These are phyloP conservation scores for Macrophya annulata DNA, from an alignment of 2,888 invertebrate genomes.

Conservation along the genomic window DNA sequence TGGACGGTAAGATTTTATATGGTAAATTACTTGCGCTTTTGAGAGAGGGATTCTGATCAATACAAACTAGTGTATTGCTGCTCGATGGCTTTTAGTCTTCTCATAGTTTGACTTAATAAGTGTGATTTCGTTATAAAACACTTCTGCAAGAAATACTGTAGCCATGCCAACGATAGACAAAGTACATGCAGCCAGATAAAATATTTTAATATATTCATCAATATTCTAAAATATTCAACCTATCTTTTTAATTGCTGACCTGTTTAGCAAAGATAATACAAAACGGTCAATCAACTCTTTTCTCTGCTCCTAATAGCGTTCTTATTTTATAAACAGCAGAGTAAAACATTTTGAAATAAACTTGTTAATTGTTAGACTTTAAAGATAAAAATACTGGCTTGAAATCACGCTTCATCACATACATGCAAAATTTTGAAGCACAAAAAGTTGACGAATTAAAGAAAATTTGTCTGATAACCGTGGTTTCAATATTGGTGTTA, in stretches of 20 bases:
- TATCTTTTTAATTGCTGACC: constrained; percentile 51
- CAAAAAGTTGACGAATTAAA: not conserved
- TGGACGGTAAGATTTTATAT: not conserved
- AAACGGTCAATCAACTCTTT: constrained; percentile 28
- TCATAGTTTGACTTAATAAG: not conserved
- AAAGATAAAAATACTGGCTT: not conserved
- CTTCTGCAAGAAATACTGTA: not conserved
- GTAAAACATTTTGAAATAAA: not conserved
- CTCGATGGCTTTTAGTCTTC: not conserved
- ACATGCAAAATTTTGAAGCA: not conserved
- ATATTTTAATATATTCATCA: constrained; percentile 43
- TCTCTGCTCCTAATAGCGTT: not conserved
- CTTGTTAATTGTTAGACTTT: not conserved
- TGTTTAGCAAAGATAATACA: constrained; percentile 40
- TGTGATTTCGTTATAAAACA: constrained; percentile 1
- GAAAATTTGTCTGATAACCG: not conserved
- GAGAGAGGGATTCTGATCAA: not conserved
- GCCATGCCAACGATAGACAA: constrained; percentile 4
- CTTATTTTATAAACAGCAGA: not conserved
- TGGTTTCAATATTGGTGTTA: constrained; percentile 21
- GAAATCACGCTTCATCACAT: not conserved
- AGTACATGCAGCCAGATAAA: constrained; percentile 19
- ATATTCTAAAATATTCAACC: constrained; percentile 50
- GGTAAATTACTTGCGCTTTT: not conserved
- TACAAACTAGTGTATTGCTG: not conserved